Base-by-base conservation (phyloP, 2,113 vertebrate species). In the Pelvicachromis taeniatus region DNA sequence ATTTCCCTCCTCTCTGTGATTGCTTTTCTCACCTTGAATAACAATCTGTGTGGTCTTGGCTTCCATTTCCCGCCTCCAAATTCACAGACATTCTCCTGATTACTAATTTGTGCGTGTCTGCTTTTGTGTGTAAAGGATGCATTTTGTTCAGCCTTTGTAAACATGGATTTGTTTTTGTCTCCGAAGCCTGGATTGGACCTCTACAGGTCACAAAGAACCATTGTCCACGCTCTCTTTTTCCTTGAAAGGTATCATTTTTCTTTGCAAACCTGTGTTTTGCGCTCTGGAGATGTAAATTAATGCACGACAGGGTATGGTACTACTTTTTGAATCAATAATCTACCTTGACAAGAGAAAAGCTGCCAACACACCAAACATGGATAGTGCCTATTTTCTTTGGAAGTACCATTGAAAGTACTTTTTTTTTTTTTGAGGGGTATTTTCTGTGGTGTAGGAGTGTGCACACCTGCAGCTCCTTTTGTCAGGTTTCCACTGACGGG, bases 11-110 rank as follows among this genome's bases (percentile, higher is more conserved):
- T 88, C 56, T 35, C 29, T 38, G 68, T 82, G 70, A 85, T 90
- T 92, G 80, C 83, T 87, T 89, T 77, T 86, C 61, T 85, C 79
- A 90, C 88, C 70, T 92, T 88, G 82, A 83, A 88, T 68, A 89
- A 73, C 73, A 85, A 70, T 79, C 35, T 45, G 65, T 53, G 52
- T 19, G 38, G 53, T 75, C 19, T 70, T 61, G 5, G 48, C 63
- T 91, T 80, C 83, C 13, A 78, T 61, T 83, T 75, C 17, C 55
- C 87, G 50, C 55, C 75, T 77, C 61, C 80, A 19, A 12, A 86
- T 80, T 88, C 42, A 42, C 55, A 81, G 23, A 58, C 19, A 82
- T 45, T 77, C 42, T 73, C 45, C 35, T 84, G 83, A 88, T 87
- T 78, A 40, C 31, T 61, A 86, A 86, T 81, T 52, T 45, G 59